Evolutionary conservation across 2,888 invertebrate genomes (phyloP), one percentile per base, ranked within the genome.

Genomic region (Amiota communis): DNA sequence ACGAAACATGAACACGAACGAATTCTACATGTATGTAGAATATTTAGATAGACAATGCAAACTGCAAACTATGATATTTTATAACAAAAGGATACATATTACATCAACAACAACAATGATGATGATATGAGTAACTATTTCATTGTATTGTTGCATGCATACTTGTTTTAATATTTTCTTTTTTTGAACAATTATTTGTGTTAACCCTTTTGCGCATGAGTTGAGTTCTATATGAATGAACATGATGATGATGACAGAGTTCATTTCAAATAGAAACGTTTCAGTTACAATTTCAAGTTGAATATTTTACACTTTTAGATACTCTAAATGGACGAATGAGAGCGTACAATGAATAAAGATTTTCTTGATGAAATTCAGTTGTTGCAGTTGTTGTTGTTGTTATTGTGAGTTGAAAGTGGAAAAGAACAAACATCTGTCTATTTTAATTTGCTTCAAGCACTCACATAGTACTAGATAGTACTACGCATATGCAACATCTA

Each of bases 361-460:
- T 36, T 36, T 36, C 36, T 36, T 36, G 36, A 36, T 36, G 36
- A 36, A 36, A 36, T 36, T 36, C 36, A 51, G 53, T n/a, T n/a
- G 53, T n/a, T n/a, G 23, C 12, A 20, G n/a, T 20, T 59, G 23
- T 11, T 59, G 36, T 36, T 36, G 23, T 23, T 23, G 23, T 23
- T 23, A 23, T 23, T 23, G 36, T 6, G 59, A 20, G 46, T 15
- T 53, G 56, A 69, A 56, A 49, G 71, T 17, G 49, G 13, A 69
- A 20, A 61, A 57, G 53, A 47, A 15, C 51, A 70, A 78, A 75
- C 80, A 80, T 76, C 73, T 81, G 83, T 81, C 80, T 72, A 77
- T 78, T 78, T 85, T 77, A 79, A 81, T 81, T 75, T 81, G 77
- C 73, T n/a, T 73, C 72, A 75, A 72, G 76, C 71, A 67, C 72